Evolutionary conservation across 1,140 invertebrate genomes (phyloP).

Genomic region (Campoletis sonorensis): DNA sequence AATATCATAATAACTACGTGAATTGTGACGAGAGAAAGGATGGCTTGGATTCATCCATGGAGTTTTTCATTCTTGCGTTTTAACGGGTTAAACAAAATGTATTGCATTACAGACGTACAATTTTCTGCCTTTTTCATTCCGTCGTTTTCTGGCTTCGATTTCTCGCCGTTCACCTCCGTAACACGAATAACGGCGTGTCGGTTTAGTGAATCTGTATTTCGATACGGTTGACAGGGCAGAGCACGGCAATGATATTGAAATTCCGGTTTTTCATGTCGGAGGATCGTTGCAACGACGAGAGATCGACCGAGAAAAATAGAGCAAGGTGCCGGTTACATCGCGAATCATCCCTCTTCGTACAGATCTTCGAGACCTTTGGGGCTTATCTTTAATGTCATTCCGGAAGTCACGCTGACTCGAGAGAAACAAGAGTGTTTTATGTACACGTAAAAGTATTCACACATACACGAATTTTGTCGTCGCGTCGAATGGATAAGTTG

Average conservation of each 20-base stretch:
- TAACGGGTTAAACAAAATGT: neutral
- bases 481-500: conserved; percentile 8
- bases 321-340: conserved; percentile 9
- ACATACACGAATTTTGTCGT: neutral
- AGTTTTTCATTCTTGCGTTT: neutral
- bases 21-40: neutral
- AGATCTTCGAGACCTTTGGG: neutral
- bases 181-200: conserved; percentile 40
- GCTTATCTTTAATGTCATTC: conserved; percentile 44
- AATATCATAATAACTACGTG: too few relatives aligned
- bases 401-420: conserved; percentile 33
- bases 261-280: conserved; percentile 40
- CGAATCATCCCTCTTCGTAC: conserved; percentile 16
- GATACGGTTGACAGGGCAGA: conserved; percentile 42
- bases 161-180: conserved; percentile 7
- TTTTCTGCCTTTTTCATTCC: neutral
- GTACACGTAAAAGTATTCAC: neutral
- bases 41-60: neutral
- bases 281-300: conserved; percentile 10
- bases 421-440: conserved; percentile 27
- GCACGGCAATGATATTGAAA: conserved; percentile 43
- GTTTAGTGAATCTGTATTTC: conserved; percentile 39
- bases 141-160: neutral
- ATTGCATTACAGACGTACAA: neutral
- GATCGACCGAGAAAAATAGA: conserved; percentile 26